Percentiles rank a stretch among this genome's conserved stretches.
Evolutionary conservation across 1,140 invertebrate species (phyloP).

Genomic region (Drosophila chauvacae): DNA sequence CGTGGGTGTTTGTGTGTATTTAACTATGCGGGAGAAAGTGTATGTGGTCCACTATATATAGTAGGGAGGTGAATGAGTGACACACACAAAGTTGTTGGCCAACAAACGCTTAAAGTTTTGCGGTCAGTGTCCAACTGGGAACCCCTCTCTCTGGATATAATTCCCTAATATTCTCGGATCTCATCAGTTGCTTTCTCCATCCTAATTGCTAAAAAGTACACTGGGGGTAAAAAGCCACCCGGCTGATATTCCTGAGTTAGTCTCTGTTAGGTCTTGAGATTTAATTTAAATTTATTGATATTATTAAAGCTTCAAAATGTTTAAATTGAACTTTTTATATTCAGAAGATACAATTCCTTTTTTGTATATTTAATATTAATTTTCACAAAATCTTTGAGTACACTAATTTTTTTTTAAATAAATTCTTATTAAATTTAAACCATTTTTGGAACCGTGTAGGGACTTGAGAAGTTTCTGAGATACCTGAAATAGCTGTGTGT

Average conservation of each 20-base stretch:
- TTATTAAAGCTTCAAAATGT: not conserved
- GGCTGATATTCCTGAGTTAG: too few species aligned
- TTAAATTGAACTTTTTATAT: not conserved
- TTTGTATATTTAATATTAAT: too few species aligned
- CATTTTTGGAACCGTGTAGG: not conserved
- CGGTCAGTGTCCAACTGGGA: constrained; percentile 32
- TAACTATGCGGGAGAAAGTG: constrained; percentile 12
- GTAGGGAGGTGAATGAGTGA: constrained; percentile 2
- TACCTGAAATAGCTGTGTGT: constrained; percentile 20
- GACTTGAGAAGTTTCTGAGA: constrained; percentile 43
- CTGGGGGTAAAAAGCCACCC: not conserved
- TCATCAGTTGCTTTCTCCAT: constrained; percentile 4
- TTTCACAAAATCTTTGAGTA: too few species aligned
- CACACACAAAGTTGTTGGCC: constrained; percentile 43
- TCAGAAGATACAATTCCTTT: too few species aligned
- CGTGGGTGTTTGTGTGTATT: constrained; percentile 7
- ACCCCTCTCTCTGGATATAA: constrained; percentile 10
- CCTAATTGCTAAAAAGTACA: constrained; percentile 9
- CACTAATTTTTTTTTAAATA: too few species aligned
- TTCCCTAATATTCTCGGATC: not conserved
- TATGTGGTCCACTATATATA: not conserved
- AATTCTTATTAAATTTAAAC: not conserved
- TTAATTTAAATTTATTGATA: not conserved
- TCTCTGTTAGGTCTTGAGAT: not conserved
- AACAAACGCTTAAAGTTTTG: constrained; percentile 47